These are phyloP conservation scores for Lonchura striata DNA, from an alignment of 2,113 vertebrate genomes.

Conservation along the genomic window DNA sequence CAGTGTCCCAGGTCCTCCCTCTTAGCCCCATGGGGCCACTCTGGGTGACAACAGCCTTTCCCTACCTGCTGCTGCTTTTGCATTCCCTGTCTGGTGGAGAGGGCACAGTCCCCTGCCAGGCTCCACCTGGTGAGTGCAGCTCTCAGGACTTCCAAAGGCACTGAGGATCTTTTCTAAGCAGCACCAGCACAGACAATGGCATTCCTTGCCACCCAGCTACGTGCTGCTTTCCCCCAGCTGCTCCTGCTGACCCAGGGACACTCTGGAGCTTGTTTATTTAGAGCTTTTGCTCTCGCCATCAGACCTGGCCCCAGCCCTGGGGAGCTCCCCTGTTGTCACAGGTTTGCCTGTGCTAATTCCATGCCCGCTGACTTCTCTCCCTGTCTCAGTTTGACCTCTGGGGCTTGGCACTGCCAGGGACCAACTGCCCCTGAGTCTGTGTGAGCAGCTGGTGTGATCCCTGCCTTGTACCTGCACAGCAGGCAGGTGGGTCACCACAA, in stretches of 20 bases:
- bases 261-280: background rate
- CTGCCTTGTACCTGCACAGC: background rate
- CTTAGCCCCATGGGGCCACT: background rate
- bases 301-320: background rate
- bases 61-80: background rate
- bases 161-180: background rate
- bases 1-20: background rate
- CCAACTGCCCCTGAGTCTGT: background rate
- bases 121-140: background rate
- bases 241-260: background rate
- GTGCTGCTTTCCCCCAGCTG: background rate
- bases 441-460: background rate
- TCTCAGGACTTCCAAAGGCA: background rate
- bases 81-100: background rate
- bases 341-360: background rate
- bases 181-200: background rate
- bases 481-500: background rate
- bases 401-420: slow-evolving; percentile 32
- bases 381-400: background rate
- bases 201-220: background rate
- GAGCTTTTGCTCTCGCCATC: background rate
- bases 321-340: background rate
- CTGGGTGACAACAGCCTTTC: background rate
- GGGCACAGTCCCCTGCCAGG: background rate
- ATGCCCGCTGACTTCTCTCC: background rate